Base-by-base conservation (phyloP, 1,140 invertebrate genomes). In the Drosophila equinoxialis region DNA sequence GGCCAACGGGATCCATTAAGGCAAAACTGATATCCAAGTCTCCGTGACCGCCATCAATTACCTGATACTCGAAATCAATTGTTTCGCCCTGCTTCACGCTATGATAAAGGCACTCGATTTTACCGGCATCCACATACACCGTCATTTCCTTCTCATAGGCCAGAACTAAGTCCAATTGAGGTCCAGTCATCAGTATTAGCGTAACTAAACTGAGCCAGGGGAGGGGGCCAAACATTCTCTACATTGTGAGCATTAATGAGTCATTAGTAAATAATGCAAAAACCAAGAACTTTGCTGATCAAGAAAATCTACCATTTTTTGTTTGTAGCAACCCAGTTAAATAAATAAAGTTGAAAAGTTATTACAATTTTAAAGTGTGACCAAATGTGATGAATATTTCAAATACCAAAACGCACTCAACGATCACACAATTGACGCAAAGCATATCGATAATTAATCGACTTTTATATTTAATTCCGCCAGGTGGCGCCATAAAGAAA, bases 11-110 rank as follows among this genome's bases (percentile, higher is more conserved):
- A 48, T 95, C 94, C 0, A 93, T 77, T 26, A 97, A 72, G 58
- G 94, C 93, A 91, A 96, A 96, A 33, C 94, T 95, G n/a, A 97
- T 95, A 89, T 97, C 96, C 69, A 97, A 90, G 69, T 96, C 96
- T 0, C 96, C 96, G 68, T 95, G 94, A 0, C 94, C 93, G 23
- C 96, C 95, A 90, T 96, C 95, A 81, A 97, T 96, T 1, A 96
- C 96, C 93, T 96, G 96, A 91, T 96, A 96, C 85, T 96, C 95
- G 33, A 96, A 92, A 81, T 96, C 95, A 63, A 96, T 94, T 4
- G 93, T 92, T 90, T 95, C 93, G n/a, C 94, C 93, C 20, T 91
- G 81, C 72, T 93, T 93, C 0, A 94, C 94, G 51, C 87, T 90
- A 76, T 96, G 94, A 89, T 93, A 96, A 78, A 96, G 95, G 81